A percentile compares a stretch with the other conserved stretches of the same genome.
Evolutionary conservation across 1,140 invertebrate genomes (phyloP).

Genomic region (Aphelenchoides besseyi): DNA sequence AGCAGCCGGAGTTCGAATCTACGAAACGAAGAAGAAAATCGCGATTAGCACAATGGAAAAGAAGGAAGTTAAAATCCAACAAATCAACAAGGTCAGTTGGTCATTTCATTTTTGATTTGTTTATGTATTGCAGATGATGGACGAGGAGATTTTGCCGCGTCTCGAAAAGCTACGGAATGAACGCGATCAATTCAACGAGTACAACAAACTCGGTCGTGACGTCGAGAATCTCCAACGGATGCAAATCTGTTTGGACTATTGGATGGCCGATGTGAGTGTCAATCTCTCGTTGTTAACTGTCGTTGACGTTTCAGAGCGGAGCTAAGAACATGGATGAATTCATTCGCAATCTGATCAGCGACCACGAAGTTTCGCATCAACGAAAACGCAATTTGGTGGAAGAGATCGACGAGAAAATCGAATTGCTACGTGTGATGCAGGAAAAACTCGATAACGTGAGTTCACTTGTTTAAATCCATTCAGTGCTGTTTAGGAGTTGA

Average conservation of each 20-base stretch:
- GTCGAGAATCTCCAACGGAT: slow-evolving; percentile 74
- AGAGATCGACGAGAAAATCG: slow-evolving; percentile 19
- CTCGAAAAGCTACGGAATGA: slow-evolving; percentile 82
- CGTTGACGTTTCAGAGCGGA: slow-evolving; percentile 8
- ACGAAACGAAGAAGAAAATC: slow-evolving; percentile 85
- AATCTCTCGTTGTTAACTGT: slow-evolving; percentile 11
- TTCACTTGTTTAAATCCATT: background rate
- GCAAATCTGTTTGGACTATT: slow-evolving; percentile 38
- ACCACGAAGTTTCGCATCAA: background rate
- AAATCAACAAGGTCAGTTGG: slow-evolving; percentile 75
- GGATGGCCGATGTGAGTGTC: background rate
- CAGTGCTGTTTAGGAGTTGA: background rate
- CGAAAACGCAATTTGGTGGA: slow-evolving; percentile 10
- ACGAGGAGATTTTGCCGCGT: slow-evolving; percentile 82
- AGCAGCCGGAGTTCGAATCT: slow-evolving; percentile 94
- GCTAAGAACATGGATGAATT: background rate
- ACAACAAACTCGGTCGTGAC: slow-evolving; percentile 79
- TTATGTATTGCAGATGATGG: slow-evolving; percentile 63
- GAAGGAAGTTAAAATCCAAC: slow-evolving; percentile 83
- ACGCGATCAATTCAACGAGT: slow-evolving; percentile 79
- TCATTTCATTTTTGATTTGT: background rate
- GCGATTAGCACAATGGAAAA: slow-evolving; percentile 85
- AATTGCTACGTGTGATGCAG: slow-evolving; percentile 22
- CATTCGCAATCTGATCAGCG: background rate
- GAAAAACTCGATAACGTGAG: slow-evolving; percentile 29